A percentile compares a stretch with the other conserved stretches of the same genome.
These are phyloP conservation scores for Psix sp. DNA, from an alignment of 1,140 invertebrate species.

Conservation along the genomic window DNA sequence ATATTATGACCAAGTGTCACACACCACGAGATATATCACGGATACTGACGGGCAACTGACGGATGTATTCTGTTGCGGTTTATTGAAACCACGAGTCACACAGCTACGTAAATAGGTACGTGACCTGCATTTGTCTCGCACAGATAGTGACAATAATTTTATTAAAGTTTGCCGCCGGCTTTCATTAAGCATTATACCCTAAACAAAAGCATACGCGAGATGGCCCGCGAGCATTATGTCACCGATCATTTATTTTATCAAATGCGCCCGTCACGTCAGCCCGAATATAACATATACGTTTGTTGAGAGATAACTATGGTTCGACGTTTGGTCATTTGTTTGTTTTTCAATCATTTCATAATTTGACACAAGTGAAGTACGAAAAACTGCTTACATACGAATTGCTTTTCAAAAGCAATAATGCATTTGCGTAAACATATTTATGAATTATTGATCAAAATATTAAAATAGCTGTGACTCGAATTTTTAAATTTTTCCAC, in stretches of 20 bases:
- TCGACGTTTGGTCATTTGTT: too few relatives aligned
- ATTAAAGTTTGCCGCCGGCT: constrained; percentile 54
- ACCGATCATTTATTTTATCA: constrained; percentile 41
- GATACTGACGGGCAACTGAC: constrained; percentile 62
- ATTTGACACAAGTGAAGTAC: too few relatives aligned
- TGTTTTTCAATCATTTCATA: too few relatives aligned
- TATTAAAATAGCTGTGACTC: too few relatives aligned
- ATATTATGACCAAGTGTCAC: constrained; percentile 63
- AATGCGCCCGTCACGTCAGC: constrained; percentile 17
- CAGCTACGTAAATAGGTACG: constrained; percentile 66
- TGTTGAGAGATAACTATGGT: too few relatives aligned
- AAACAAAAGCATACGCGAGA: constrained; percentile 31
- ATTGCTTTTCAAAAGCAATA: too few relatives aligned
- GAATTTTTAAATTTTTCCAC: too few relatives aligned
- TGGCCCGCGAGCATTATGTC: constrained; percentile 25
- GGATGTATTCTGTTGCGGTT: constrained; percentile 65
- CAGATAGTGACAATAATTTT: constrained; percentile 60
- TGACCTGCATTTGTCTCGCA: constrained; percentile 62
- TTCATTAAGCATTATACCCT: constrained; percentile 45
- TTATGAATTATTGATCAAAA: too few relatives aligned
- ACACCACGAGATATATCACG: constrained; percentile 64
- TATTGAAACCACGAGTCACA: constrained; percentile 67
- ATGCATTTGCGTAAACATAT: too few relatives aligned
- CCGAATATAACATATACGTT: too few relatives aligned
- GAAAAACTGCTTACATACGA: too few relatives aligned